Evolutionary conservation across 2,797 vertebrate genomes (phyloP), one percentile per base, ranked within the genome.

Genomic region (Coregonus suidteri): DNA sequence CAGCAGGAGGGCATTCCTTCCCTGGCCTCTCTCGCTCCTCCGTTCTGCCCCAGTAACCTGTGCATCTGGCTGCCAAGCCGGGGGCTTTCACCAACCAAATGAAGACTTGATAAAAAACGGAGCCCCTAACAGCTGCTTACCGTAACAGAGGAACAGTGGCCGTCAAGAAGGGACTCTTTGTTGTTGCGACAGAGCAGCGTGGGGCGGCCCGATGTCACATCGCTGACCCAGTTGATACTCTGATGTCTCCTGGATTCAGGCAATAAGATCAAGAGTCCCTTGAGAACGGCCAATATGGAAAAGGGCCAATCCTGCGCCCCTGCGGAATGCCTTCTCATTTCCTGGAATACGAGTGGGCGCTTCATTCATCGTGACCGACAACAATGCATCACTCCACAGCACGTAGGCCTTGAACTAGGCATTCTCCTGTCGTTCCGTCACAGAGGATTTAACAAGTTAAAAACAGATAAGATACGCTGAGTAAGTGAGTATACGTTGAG

Each of bases 1-100:
- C 90, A 86, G 92, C 90, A 86, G 92, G 90, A 93, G 91, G 89
- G 91, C 88, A 94, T 94, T 93, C 92, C 93, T 87, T 80, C 70
- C 73, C 67, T 85, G 20, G 52, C 87, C 87, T 87, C 91, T 87
- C 91, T 87, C 88, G 53, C 71, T 71, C 25, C 85, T 79, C 72
- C 0, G 93, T 92, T 93, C 93, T 79, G 93, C 94, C 87, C 90
- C 93, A 89, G 82, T 89, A 91, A 88, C 82, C 82, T 51, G 78
- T 82, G 85, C 90, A 90, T 92, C 91, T 93, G 92, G 86, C 82
- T 87, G 82, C 81, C 87, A 75, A 88, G 86, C 86, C 83, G 91
- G 90, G 85, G 85, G 88, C 92, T 93, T 93, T 94, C 92, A 94
- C 85, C 77, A 83, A 59, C 84, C 79, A 91, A 93, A 93, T 93